These are phyloP conservation scores for Lasioglossum marginatum DNA, from an alignment of 2,888 invertebrate genomes.

Conservation along the genomic window DNA sequence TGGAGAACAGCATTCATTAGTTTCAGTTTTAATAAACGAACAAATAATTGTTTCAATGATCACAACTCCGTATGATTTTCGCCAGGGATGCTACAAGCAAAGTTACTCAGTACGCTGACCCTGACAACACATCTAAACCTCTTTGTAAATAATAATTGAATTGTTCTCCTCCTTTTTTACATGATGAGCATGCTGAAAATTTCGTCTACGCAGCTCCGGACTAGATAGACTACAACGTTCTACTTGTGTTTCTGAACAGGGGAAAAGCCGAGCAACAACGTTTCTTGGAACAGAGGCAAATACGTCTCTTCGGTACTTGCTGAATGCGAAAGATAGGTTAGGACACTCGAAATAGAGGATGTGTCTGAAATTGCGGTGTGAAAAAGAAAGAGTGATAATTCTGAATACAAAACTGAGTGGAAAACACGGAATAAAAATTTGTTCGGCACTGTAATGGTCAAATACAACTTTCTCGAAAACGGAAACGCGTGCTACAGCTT, in stretches of 20 bases:
- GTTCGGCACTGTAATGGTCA: not conserved
- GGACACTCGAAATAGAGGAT: not conserved
- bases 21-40: no score
- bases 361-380: not conserved
- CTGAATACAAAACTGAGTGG: not conserved
- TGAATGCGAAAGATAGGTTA: not conserved
- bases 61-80: no score
- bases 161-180: conserved; percentile 4
- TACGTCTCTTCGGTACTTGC: not conserved
- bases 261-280: conserved; percentile 6
- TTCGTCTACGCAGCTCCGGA: conserved; percentile 25
- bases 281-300: conserved; percentile 2
- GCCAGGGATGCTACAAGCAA: no score
- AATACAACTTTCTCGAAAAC: not conserved
- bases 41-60: no score
- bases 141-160: not conserved
- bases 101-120: not conserved
- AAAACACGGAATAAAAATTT: not conserved
- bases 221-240: not conserved
- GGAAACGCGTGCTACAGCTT: no score
- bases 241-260: not conserved
- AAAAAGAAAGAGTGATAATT: not conserved
- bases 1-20: no score
- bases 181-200: conserved; percentile 4
- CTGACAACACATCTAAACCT: not conserved